phyloP scores from a whole-genome alignment of 2,113 vertebrate genomes.

The Notothenia coriiceps region DNA sequence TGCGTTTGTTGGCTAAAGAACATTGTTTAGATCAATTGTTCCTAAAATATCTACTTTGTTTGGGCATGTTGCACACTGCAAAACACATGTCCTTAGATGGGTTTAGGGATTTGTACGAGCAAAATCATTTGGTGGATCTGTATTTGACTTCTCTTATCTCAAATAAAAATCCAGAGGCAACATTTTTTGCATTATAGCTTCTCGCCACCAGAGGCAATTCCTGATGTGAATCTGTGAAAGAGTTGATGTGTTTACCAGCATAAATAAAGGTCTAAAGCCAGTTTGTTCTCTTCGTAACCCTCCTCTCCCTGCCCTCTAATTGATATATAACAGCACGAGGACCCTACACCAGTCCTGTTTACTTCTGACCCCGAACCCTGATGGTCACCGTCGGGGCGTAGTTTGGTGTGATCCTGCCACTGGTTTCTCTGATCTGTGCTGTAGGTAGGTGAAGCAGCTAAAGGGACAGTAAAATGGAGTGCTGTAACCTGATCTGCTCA shows the following conservation, averaged over 20 bases:
- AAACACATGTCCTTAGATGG: too few species aligned
- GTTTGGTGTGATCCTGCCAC: constrained; percentile 58
- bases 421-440: constrained; percentile 78
- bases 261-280: constrained; percentile 62
- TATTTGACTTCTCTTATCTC: too few species aligned
- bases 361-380: constrained; percentile 64
- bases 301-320: constrained; percentile 64
- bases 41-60: too few species aligned
- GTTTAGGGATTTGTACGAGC: too few species aligned
- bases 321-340: constrained; percentile 77
- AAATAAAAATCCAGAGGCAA: background rate
- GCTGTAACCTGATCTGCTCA: constrained; percentile 67
- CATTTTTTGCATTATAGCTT: background rate
- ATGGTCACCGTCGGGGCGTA: constrained; percentile 70
- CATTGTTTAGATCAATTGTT: too few species aligned
- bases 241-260: constrained; percentile 46
- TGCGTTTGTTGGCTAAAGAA: too few species aligned
- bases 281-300: constrained; percentile 52
- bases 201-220: background rate
- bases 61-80: too few species aligned
- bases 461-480: constrained; percentile 70
- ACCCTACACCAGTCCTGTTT: constrained; percentile 56
- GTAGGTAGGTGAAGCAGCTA: constrained; percentile 67
- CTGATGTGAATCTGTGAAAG: constrained; percentile 11
- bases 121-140: too few species aligned